phyloP scores from a whole-genome alignment of 2,797 vertebrate species.

The Enteromius thamalakanensis region DNA sequence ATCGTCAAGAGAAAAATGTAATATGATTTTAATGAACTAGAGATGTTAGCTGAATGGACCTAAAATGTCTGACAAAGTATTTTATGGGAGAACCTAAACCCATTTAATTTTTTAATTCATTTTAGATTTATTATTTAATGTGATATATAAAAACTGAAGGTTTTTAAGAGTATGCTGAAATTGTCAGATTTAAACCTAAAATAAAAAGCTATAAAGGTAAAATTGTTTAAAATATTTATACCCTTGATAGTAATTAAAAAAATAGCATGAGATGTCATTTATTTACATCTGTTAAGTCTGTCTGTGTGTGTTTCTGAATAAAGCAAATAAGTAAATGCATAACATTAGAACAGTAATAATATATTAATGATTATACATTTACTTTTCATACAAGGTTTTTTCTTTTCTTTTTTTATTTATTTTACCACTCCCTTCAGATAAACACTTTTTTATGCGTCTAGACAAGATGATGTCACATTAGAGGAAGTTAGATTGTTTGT shows the following conservation, averaged over 20 bases:
- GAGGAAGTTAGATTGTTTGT: constrained; percentile 63
- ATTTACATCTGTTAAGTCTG: not conserved
- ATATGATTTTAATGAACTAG: not conserved
- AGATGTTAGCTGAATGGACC: not conserved
- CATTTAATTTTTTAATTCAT: not conserved
- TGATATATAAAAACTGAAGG: not conserved
- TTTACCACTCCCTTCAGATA: constrained; percentile 37
- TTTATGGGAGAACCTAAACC: not conserved
- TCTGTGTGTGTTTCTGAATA: not conserved
- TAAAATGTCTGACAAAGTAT: not conserved
- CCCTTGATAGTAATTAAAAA: not conserved
- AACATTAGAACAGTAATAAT: not conserved
- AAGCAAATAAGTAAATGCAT: not conserved
- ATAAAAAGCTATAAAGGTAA: not conserved
- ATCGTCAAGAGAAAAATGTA: not conserved
- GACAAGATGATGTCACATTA: constrained; percentile 70
- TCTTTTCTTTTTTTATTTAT: not conserved
- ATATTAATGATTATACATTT: not conserved
- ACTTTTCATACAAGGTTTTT: too few relatives aligned
- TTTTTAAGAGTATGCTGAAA: not conserved
- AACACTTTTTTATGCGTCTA: constrained; percentile 65
- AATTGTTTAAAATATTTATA: not conserved
- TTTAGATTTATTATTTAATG: not conserved
- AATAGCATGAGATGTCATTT: not conserved
- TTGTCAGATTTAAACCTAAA: not conserved